Conservation (phyloP, 2,113 vertebrate genomes). For the Etia nguti region DNA sequence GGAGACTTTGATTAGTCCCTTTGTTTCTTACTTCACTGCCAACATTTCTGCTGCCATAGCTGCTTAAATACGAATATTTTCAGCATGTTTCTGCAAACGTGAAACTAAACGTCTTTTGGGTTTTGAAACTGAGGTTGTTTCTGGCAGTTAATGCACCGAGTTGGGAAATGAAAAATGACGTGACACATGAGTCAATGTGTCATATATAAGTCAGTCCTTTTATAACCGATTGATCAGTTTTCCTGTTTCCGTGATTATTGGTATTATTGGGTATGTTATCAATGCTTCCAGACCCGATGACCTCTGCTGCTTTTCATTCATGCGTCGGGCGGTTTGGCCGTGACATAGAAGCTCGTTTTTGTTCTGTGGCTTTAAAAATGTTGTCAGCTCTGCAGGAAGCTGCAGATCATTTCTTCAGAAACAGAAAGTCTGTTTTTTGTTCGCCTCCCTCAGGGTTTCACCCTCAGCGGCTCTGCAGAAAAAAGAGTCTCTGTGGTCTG, state of each 20-base stretch:
- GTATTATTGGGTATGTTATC: background rate
- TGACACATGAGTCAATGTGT: background rate
- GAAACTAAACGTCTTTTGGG: background rate
- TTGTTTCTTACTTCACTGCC: background rate
- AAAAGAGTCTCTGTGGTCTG: background rate
- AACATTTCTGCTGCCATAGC: background rate
- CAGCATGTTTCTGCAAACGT: background rate
- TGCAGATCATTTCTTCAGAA: background rate
- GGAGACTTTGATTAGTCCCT: background rate
- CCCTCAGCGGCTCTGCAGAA: background rate
- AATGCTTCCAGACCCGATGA: accelerated
- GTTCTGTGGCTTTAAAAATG: background rate
- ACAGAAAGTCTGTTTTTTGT: background rate
- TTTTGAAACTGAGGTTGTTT: background rate
- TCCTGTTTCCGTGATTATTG: background rate
- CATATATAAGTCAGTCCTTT: background rate
- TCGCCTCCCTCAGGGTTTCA: background rate
- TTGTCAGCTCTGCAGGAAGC: background rate
- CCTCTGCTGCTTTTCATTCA: background rate
- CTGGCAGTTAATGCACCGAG: background rate
- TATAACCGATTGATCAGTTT: background rate
- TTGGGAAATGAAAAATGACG: background rate
- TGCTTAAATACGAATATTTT: background rate
- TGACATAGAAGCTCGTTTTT: background rate
- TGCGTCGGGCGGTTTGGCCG: background rate